Evolutionary conservation across 2,888 invertebrate genomes (phyloP).

Genomic region (Hirudinaria manillensis): DNA sequence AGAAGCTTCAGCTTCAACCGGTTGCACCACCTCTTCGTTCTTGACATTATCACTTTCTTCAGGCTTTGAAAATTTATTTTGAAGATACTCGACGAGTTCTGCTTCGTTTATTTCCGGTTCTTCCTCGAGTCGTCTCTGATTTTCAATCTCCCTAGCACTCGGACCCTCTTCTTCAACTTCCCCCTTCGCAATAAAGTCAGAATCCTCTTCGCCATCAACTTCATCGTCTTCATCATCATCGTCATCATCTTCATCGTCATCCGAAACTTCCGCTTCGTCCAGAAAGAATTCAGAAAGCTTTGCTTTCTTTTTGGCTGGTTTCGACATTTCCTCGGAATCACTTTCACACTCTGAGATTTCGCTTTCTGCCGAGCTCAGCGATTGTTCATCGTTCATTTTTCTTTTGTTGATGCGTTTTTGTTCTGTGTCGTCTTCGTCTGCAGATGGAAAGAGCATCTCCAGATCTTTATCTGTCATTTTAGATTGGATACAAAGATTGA

Average conservation of each 20-base stretch:
- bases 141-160: constrained; percentile 85
- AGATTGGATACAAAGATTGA: too few species aligned
- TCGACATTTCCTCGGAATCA: constrained; percentile 37
- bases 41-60: too few species aligned
- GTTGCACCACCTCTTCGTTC: too few species aligned
- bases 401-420: too few species aligned
- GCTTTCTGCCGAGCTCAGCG: too few species aligned
- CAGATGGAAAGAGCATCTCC: too few species aligned
- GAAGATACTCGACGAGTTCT: neutral
- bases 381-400: too few species aligned
- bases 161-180: constrained; percentile 70
- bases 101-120: constrained; percentile 35
- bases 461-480: too few species aligned
- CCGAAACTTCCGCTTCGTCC: constrained; percentile 86
- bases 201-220: constrained; percentile 89
- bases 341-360: constrained; percentile 59
- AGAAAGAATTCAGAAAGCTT: constrained; percentile 74
- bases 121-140: constrained; percentile 46
- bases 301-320: constrained; percentile 58
- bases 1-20: too few species aligned
- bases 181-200: constrained; percentile 38
- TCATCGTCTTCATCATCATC: constrained; percentile 72
- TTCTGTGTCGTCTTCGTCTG: too few species aligned
- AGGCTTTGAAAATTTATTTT: constrained; percentile 1
- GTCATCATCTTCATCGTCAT: constrained; percentile 78